A percentile compares a stretch with the other conserved stretches of the same genome.
Evolutionary conservation across 2,888 invertebrate genomes (phyloP).

Genomic region (Yponomeuta cagnagella): DNA sequence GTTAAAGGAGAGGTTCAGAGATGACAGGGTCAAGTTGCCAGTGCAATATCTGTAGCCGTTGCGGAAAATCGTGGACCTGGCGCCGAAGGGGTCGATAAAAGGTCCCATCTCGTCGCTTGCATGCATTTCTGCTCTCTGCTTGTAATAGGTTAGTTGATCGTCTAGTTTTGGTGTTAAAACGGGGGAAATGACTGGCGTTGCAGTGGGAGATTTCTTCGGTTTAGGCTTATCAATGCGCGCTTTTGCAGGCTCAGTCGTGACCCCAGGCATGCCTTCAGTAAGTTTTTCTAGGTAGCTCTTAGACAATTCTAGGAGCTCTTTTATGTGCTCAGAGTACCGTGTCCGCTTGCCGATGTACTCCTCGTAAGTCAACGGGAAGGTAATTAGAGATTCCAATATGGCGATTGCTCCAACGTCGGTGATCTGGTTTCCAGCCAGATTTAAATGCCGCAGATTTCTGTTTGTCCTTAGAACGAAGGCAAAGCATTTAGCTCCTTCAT

Average conservation of each 20-base stretch:
- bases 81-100: background rate
- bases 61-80: background rate
- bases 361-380: background rate
- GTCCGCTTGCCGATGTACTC: background rate
- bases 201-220: background rate
- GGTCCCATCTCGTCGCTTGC: background rate
- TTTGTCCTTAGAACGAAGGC: background rate
- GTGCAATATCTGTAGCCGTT: background rate
- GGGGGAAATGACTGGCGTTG: background rate
- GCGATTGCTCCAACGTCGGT: background rate
- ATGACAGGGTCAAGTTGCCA: background rate
- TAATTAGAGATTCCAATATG: background rate
- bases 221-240: background rate
- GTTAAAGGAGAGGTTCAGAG: background rate
- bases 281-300: background rate
- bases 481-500: background rate
- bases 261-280: background rate
- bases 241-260: background rate
- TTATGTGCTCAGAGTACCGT: background rate
- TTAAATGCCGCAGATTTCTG: background rate
- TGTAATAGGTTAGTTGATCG: background rate
- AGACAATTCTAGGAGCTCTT: background rate
- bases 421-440: background rate
- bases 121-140: background rate
- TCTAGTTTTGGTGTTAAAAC: background rate